Percentiles rank a stretch among this genome's conserved stretches.
Conservation (phyloP, 2,888 invertebrate species). For the Drosophila quasianomalipes region DNA sequence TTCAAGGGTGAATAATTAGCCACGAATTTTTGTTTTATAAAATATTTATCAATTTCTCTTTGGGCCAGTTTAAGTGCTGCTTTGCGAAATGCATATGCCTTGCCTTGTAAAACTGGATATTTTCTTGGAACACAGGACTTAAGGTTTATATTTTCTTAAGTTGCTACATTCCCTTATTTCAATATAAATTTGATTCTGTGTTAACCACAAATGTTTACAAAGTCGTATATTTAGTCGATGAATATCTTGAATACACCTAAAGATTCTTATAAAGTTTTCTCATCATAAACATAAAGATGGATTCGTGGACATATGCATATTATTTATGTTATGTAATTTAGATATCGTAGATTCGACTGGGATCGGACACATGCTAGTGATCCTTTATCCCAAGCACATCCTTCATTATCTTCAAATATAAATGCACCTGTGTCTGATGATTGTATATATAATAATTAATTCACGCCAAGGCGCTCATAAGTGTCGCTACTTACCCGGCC, state of each 20-base stretch:
- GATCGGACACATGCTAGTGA: neutral
- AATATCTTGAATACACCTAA: neutral
- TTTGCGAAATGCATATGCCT: neutral
- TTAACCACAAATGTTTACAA: neutral
- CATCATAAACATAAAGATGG: neutral
- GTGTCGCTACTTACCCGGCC: neutral
- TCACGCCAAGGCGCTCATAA: neutral
- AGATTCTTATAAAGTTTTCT: neutral
- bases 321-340: neutral
- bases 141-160: neutral
- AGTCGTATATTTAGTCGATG: neutral
- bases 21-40: neutral
- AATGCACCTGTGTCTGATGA: neutral
- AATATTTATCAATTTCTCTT: neutral
- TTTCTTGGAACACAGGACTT: neutral
- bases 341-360: slow-evolving; percentile 4
- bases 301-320: neutral
- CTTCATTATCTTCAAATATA: neutral
- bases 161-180: neutral
- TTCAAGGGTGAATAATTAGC: neutral
- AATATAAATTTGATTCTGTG: neutral
- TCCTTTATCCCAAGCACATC: neutral
- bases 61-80: neutral
- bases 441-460: slow-evolving; percentile 2
- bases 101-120: neutral